Conservation (phyloP, 2,113 vertebrate species). For the Symphodus melops region DNA sequence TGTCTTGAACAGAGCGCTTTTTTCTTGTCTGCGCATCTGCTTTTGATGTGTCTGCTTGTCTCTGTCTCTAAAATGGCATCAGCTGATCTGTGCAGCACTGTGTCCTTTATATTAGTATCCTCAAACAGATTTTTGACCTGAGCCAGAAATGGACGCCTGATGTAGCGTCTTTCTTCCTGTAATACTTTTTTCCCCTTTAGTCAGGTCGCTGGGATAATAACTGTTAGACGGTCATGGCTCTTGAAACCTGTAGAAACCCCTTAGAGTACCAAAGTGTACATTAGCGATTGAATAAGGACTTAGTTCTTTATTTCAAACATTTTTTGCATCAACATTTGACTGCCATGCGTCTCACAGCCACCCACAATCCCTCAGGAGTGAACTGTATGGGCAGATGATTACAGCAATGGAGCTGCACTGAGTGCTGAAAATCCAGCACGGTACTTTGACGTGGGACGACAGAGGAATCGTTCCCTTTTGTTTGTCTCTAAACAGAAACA, state of each 20-base stretch:
- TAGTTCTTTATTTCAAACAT: neutral
- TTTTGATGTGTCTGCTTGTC: constrained; percentile 16
- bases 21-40: neutral
- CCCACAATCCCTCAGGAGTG: constrained; percentile 28
- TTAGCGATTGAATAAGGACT: constrained; percentile 11
- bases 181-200: neutral
- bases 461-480: constrained; percentile 38
- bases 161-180: constrained; percentile 18
- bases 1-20: neutral
- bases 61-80: constrained; percentile 35
- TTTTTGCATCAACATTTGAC: constrained; percentile 34
- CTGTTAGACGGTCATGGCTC: constrained; percentile 7
- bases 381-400: constrained; percentile 46
- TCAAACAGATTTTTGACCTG: constrained; percentile 26
- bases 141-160: constrained; percentile 29
- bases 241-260: neutral
- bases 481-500: constrained; percentile 59
- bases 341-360: constrained; percentile 22
- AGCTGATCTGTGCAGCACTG: constrained; percentile 38
- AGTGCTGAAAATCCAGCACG: constrained; percentile 34
- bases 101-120: constrained; percentile 34
- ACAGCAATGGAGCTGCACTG: constrained; percentile 31
- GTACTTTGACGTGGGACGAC: constrained; percentile 33
- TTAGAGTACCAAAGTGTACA: neutral
- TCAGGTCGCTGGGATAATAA: constrained; percentile 28